Conservation (phyloP, 2,113 vertebrate species). For the Hydrolagus affinis region DNA sequence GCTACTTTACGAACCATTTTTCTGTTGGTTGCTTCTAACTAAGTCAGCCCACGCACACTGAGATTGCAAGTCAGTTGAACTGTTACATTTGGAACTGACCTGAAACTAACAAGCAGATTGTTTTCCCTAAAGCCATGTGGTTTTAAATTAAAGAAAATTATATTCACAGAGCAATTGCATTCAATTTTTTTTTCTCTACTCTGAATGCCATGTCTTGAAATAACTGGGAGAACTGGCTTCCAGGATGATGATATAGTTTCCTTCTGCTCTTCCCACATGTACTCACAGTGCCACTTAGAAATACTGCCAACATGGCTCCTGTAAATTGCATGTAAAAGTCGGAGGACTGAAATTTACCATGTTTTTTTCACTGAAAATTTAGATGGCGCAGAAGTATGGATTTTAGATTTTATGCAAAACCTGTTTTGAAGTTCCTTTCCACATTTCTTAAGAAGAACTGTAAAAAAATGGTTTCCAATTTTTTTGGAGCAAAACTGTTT, state of each 20-base stretch:
- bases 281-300: neutral
- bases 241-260: neutral
- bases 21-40: neutral
- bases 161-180: neutral
- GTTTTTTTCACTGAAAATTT: too few species aligned
- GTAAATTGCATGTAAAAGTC: constrained; percentile 2
- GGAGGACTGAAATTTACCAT: too few species aligned
- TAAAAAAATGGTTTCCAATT: too few species aligned
- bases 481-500: too few species aligned
- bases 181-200: neutral
- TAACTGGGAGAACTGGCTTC: neutral
- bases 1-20: neutral
- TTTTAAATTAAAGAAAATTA: neutral
- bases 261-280: neutral
- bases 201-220: neutral
- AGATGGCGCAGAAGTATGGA: too few species aligned
- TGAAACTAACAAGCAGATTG: neutral
- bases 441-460: too few species aligned
- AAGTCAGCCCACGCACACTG: neutral
- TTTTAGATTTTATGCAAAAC: too few species aligned
- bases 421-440: too few species aligned
- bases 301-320: neutral
- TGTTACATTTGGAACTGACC: constrained; percentile 2
- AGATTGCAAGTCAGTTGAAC: neutral
- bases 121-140: neutral